Evolutionary conservation across 2,113 vertebrate species (phyloP), one percentile per base, ranked within the genome.

Genomic region (Chitala chitala): DNA sequence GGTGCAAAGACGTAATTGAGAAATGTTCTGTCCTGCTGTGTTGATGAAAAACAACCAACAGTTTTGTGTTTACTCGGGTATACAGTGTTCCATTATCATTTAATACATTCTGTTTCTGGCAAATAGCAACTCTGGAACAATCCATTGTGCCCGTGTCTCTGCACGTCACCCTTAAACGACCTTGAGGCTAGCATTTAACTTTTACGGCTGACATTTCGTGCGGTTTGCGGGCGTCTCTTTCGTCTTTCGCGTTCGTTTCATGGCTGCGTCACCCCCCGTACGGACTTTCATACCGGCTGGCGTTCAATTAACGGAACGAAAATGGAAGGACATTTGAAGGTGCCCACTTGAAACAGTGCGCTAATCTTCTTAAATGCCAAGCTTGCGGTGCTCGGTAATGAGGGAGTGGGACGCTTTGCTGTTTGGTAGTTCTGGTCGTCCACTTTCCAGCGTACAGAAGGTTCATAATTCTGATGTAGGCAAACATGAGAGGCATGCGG

Each of bases 321-420:
- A 51, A 65, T 46, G 6, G 7, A 31, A 71, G 72, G 42, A 44
- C 33, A 10, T 75, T 71, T 69, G 59, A 80, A 80, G 12, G 65
- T 70, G 10, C 26, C 68, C 42, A 3, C 50, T 46, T 26, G 6
- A 53, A 48, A 63, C 26, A 22, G 26, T 31, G 15, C 38, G 65
- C 50, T 73, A 61, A n/a, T 26, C 77, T 46, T 63, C 50, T 64
- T 66, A 61, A 71, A 68, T 70, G 71, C 5, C 51, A 38, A 33
- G 36, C 22, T 36, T 20, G 42, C 36, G 38, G 61, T 44, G 22
- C 7, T 44, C 33, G n/a, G 69, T 51, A 71, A 75, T 69, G 69
- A 51, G 13, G 53, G 71, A 61, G 40, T 33, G 46, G 38, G 58
- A 53, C 50, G 72, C 76, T 71, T 24, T 68, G 58, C 44, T 55